Evolutionary conservation across 2,888 invertebrate species (phyloP).

Genomic region (Melinaea menophilus): DNA sequence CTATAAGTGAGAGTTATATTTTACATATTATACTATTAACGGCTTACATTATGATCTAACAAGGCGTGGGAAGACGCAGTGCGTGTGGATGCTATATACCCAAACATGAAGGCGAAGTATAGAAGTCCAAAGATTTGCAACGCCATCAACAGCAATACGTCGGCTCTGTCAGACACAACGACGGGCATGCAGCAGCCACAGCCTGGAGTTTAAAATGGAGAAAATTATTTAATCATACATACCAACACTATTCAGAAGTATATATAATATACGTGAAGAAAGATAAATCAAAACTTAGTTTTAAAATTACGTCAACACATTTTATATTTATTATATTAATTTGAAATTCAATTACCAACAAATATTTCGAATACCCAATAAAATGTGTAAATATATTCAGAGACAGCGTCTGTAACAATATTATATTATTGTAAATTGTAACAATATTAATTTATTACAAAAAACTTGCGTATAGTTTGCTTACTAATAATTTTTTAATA

Average conservation of each 20-base stretch:
- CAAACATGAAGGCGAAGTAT: constrained; percentile 69
- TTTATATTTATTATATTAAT: not conserved
- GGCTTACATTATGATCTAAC: constrained; percentile 60
- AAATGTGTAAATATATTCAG: constrained; percentile 57
- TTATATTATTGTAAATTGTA: not conserved
- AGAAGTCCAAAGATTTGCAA: constrained; percentile 54
- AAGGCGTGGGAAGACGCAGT: constrained; percentile 56
- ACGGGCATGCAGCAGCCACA: constrained; percentile 56
- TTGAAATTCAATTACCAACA: constrained; percentile 48
- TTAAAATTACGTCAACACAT: too few relatives aligned
- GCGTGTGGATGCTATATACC: constrained; percentile 62
- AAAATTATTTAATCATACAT: not conserved
- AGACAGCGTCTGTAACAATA: constrained; percentile 50
- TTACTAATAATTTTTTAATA: too few relatives aligned
- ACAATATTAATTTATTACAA: too few relatives aligned
- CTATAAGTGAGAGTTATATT: constrained; percentile 43
- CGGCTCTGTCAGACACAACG: constrained; percentile 40
- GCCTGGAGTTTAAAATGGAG: constrained; percentile 39
- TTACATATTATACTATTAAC: not conserved
- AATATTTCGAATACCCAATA: constrained; percentile 67
- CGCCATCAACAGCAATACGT: constrained; percentile 50
- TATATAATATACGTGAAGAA: not conserved
- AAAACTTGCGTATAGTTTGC: too few relatives aligned
- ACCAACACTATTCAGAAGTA: not conserved
- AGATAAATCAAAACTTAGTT: not conserved